These are phyloP conservation scores for Ryuthela nishihirai DNA, from an alignment of 2,888 invertebrate species.

Conservation along the genomic window DNA sequence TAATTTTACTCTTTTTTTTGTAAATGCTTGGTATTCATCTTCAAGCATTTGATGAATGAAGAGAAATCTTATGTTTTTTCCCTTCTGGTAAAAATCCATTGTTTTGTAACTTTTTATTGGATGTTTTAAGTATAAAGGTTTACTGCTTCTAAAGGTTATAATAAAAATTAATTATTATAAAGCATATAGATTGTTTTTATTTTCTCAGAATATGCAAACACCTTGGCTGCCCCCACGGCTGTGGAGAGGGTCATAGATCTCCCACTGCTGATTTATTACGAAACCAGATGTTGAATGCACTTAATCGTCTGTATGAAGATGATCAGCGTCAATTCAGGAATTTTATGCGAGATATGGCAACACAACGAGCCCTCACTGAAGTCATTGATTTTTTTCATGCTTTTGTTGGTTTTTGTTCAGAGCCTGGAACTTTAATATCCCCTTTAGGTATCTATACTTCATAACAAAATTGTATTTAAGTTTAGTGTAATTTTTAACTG, in stretches of 20 bases:
- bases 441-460: conserved; percentile 78
- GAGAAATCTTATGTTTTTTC: too few species aligned
- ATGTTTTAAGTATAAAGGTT: neutral
- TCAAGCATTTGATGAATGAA: too few species aligned
- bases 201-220: conserved; percentile 71
- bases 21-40: too few species aligned
- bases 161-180: neutral
- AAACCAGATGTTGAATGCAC: conserved; percentile 74
- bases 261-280: conserved; percentile 87
- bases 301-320: conserved; percentile 70
- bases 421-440: conserved; percentile 77
- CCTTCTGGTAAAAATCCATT: too few species aligned
- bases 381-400: conserved; percentile 92
- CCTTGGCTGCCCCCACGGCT: conserved; percentile 92
- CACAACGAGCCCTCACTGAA: conserved; percentile 68
- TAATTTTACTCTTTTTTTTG: too few species aligned
- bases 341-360: conserved; percentile 68
- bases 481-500: too few species aligned
- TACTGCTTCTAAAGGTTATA: neutral
- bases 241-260: conserved; percentile 67
- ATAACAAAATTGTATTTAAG: too few species aligned
- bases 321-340: conserved; percentile 62
- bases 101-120: too few species aligned
- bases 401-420: conserved; percentile 91
- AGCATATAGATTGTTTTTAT: neutral